Conservation (phyloP, 1,140 invertebrate species). For the Anastatus disparis region DNA sequence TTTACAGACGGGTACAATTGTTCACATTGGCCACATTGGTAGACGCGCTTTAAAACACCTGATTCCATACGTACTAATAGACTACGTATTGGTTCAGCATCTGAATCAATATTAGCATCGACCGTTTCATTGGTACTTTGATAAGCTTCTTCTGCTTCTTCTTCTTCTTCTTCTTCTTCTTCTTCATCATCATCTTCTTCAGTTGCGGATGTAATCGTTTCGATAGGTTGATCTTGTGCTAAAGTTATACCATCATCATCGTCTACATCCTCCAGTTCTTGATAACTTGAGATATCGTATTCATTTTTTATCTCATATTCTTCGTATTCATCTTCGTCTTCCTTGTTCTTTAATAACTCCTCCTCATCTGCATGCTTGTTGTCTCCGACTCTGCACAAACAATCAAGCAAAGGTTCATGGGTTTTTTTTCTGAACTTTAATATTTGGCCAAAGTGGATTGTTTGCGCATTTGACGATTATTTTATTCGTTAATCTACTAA, state of each 20-base stretch:
- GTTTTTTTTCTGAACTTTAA: conserved; percentile 27
- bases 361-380: neutral
- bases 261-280: neutral
- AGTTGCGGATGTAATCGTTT: too few species aligned
- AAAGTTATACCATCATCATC: too few species aligned
- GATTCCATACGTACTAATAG: conserved; percentile 24
- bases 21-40: conserved; percentile 47
- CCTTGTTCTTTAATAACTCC: neutral
- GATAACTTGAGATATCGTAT: too few species aligned
- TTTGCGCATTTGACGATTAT: too few species aligned
- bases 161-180: conserved; percentile 1
- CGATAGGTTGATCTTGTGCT: too few species aligned
- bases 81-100: conserved; percentile 16
- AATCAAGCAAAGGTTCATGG: conserved; percentile 37
- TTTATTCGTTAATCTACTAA: too few species aligned
- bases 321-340: conserved; percentile 7
- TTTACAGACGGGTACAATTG: conserved; percentile 41
- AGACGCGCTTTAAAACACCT: neutral
- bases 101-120: neutral
- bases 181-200: neutral
- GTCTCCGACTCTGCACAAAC: conserved; percentile 36
- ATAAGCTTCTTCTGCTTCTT: neutral
- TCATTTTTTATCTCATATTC: too few species aligned
- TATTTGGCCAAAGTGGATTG: conserved; percentile 5
- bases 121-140: neutral